Conservation (phyloP, 1,140 invertebrate species). For the Leptinotarsa texana region DNA sequence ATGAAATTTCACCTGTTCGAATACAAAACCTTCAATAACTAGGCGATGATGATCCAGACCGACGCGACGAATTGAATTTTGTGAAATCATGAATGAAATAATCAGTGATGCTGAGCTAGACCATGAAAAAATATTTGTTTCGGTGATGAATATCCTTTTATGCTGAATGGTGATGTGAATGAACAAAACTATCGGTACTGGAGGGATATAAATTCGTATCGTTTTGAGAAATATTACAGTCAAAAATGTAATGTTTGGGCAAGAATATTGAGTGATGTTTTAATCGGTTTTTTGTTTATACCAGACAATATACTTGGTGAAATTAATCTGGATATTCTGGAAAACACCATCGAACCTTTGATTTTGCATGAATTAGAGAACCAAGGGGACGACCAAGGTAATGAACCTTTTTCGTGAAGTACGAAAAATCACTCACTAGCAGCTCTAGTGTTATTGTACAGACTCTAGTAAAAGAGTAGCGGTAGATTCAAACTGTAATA, state of each 20-base stretch:
- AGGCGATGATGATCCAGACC: slow-evolving; percentile 29
- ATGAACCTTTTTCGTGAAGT: too few species aligned
- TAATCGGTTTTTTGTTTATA: slow-evolving; percentile 50
- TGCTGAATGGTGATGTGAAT: slow-evolving; percentile 8
- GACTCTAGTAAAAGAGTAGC: too few species aligned
- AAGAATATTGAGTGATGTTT: slow-evolving; percentile 45
- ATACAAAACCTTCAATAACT: slow-evolving; percentile 28
- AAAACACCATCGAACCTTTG: slow-evolving; percentile 22
- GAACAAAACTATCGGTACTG: slow-evolving; percentile 45
- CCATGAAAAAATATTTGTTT: slow-evolving; percentile 15
- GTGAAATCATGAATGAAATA: slow-evolving; percentile 31
- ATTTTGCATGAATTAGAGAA: slow-evolving; percentile 22
- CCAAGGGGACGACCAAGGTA: slow-evolving; percentile 24
- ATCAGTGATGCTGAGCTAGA: slow-evolving; percentile 34
- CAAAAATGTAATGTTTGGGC: slow-evolving; percentile 54
- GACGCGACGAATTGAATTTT: slow-evolving; percentile 28
- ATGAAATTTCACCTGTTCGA: too few species aligned
- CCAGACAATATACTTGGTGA: slow-evolving; percentile 31
- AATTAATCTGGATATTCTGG: slow-evolving; percentile 31
- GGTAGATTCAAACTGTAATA: too few species aligned
- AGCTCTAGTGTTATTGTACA: too few species aligned
- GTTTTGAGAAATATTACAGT: slow-evolving; percentile 39
- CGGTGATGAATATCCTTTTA: slow-evolving; percentile 46
- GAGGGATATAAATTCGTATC: slow-evolving; percentile 43
- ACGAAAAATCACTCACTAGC: too few species aligned